Base-by-base conservation (phyloP, 2,113 vertebrate species). In the Siphamia tubifer region DNA sequence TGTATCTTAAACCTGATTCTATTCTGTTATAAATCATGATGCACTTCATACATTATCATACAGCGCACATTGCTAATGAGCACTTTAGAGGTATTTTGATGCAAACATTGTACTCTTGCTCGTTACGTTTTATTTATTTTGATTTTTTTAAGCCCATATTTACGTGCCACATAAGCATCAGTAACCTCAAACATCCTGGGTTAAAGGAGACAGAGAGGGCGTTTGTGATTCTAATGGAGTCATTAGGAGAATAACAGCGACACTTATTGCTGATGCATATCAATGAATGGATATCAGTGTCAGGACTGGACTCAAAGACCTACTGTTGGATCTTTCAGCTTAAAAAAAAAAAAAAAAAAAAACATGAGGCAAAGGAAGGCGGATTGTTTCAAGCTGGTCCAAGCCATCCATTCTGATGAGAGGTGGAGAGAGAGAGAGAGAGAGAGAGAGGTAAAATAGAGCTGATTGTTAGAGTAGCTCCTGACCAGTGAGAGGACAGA, bases 251-350 rank as follows among this genome's bases (percentile, higher is more conserved):
- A 68, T 60, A 67, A 79, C 61, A 72, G 58, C 3, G 0, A 28
- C 61, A 67, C 28, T 63, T 83, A 68, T 42, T 68, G 39, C 49
- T 49, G 82, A 85, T 81, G 56, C 67, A 74, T 80, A 78, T 86
- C 71, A 32, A 3, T 84, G 74, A 86, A 82, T 83, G 77, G 67
- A 68, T 81, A 80, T 77, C 79, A 68, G 68, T 85, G 73, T 78
- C 67, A 65, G 65, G 32, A 31, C 9, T 3, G 7, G 17, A 55
- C 40, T 82, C 64, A 85, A 75, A 82, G 80, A 56, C 6, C 68
- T 71, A 55, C 64, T 84, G 87, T 87, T 56, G 48, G 60, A 74
- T 68, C 25, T 15, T 2, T 54, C 47, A 49, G 51, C 45, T 38
- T 25, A 28, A 34, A 56, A 30, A 10, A n/a, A 28, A 49, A 21